Conservation (phyloP, 2,888 invertebrate genomes). For the Drosophila gaucha region DNA sequence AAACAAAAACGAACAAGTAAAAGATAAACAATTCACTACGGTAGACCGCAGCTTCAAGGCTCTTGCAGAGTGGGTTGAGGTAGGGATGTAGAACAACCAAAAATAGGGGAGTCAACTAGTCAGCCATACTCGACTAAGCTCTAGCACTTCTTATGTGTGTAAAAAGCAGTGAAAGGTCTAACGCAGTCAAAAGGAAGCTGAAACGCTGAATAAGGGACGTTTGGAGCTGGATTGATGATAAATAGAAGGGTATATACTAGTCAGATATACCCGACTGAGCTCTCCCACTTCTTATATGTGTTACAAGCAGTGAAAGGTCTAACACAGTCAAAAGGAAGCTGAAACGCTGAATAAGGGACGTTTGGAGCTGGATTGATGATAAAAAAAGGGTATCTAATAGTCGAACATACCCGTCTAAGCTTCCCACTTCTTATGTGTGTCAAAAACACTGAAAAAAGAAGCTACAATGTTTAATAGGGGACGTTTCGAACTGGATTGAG, state of each 20-base stretch:
- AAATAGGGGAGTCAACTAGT: too few species aligned
- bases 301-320: background rate
- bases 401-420: too few species aligned
- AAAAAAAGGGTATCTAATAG: background rate
- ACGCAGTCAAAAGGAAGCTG: background rate
- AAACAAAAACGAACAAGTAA: background rate
- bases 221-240: too few species aligned
- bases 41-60: background rate
- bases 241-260: too few species aligned
- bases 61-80: background rate
- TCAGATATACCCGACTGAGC: too few species aligned
- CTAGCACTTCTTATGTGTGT: background rate
- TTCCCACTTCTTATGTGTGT: background rate
- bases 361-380: too few species aligned
- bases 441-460: background rate
- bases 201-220: background rate
- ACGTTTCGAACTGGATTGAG: too few species aligned
- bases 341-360: background rate
- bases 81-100: background rate
- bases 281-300: background rate
- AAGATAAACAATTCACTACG: slow-evolving; percentile 1
- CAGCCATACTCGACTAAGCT: too few species aligned
- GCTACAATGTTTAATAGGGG: background rate
- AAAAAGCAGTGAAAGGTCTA: background rate
- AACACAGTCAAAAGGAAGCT: background rate